Evolutionary conservation across 1,140 invertebrate genomes (phyloP), one percentile per base, ranked within the genome.

Genomic region (Drosophila varians): DNA sequence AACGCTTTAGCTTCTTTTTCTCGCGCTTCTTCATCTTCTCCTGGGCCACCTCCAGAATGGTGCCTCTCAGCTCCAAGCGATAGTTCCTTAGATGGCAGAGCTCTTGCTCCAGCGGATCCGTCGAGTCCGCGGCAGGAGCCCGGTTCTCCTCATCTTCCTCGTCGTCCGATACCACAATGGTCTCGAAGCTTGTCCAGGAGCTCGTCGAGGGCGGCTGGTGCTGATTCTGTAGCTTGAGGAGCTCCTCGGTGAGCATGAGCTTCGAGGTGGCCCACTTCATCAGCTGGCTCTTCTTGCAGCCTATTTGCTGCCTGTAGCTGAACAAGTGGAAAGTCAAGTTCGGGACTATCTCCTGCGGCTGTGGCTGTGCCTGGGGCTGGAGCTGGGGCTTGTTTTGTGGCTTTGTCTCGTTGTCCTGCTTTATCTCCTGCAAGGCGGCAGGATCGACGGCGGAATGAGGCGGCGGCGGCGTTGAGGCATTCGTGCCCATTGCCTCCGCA

Each of bases 201-300:
- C 6, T 18, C 8, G 77, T 21, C 5, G 83, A 26, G 25, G 51
- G 43, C 0, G 18, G n/a, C 7, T 14, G 21, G 11, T 34, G 9
- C 1, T 8, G 52, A 19, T 49, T 14, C 11, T 74, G 60, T 0
- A 72, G 51, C 60, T 82, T 88, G 1, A 90, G 62, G 34, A 90
- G 54, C 52, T 90, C 71, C 49, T 90, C 87, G 21, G 87, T 90
- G 6, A 90, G 69, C 8, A 77, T 11, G 3, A 90, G 31, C 54
- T 90, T 90, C 4, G 87, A 68, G 2, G 68, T 76, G 43, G 77
- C 80, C 80, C 80, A 89, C 42, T 83, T 90, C n/a, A 87, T 54
- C 12, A 77, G 1, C 4, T 89, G 80, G 7, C 82, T 57, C 1
- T 79, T 42, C 46, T 89, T 90, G 4, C 18, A 46, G 0, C 55